Percentiles rank a stretch among this genome's conserved stretches.
Conservation (phyloP, 2,113 vertebrate genomes). For the Calidris pygmaea region DNA sequence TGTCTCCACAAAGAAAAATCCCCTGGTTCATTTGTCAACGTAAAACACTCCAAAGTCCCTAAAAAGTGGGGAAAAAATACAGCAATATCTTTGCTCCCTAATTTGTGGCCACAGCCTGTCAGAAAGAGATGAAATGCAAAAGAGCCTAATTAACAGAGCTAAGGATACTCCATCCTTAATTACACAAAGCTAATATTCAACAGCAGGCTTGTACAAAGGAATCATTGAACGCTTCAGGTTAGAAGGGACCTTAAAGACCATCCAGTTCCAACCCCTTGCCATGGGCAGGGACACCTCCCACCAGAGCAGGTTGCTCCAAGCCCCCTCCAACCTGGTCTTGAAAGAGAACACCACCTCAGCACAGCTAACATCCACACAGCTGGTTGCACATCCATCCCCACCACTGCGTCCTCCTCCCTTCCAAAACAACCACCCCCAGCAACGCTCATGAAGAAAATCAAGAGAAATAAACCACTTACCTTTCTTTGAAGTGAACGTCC, state of each 20-base stretch:
- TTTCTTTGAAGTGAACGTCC: fast-evolving
- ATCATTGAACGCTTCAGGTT: no score
- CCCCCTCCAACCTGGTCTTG: no score
- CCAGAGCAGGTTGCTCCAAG: no score
- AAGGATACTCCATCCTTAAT: neutral
- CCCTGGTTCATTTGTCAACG: neutral
- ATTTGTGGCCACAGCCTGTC: neutral
- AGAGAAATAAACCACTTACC: neutral
- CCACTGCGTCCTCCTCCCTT: fast-evolving
- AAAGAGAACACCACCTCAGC: neutral
- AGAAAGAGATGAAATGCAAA: neutral
- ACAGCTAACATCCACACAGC: fast-evolving
- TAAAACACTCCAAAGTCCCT: neutral
- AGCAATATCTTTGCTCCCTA: neutral
- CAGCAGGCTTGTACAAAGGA: fast-evolving
- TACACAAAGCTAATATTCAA: neutral
- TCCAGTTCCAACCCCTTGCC: no score
- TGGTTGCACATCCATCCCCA: fast-evolving
- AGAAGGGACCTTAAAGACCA: no score
- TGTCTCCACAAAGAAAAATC: neutral
- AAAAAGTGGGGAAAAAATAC: neutral
- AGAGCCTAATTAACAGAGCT: neutral
- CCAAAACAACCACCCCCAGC: fast-evolving
- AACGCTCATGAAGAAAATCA: fast-evolving
- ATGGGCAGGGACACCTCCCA: no score